phyloP scores from a whole-genome alignment of 1,140 invertebrate species.

The Cryptotermes secundus region DNA sequence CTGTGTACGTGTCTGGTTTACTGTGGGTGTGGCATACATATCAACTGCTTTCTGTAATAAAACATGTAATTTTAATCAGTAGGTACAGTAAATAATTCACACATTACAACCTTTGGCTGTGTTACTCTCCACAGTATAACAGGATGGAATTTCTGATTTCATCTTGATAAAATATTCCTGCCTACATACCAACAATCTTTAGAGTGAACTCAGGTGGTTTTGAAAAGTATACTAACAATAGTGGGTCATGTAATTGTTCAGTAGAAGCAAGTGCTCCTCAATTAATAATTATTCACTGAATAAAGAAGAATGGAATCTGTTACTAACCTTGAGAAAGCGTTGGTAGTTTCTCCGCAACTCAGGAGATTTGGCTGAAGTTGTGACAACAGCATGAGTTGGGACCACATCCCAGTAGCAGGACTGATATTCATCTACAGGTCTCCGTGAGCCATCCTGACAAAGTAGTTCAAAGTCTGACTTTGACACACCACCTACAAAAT shows the following conservation, averaged over 20 bases:
- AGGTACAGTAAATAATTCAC: not conserved
- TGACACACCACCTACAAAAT: constrained; percentile 53
- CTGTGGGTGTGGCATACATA: constrained; percentile 45
- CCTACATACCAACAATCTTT: too few species aligned
- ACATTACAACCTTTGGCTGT: too few species aligned
- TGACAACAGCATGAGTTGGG: constrained; percentile 84
- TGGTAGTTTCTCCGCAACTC: constrained; percentile 61
- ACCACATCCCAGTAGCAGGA: constrained; percentile 86
- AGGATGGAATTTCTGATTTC: too few species aligned
- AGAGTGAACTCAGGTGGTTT: too few species aligned
- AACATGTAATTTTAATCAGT: not conserved
- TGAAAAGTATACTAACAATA: too few species aligned
- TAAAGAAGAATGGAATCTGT: too few species aligned
- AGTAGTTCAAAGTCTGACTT: constrained; percentile 80
- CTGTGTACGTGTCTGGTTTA: too few species aligned
- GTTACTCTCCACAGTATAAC: too few species aligned
- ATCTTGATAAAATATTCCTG: too few species aligned
- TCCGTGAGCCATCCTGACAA: constrained; percentile 78
- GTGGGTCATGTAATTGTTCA: not conserved
- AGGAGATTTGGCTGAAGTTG: constrained; percentile 71
- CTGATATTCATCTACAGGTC: constrained; percentile 67
- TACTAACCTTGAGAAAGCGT: constrained; percentile 43
- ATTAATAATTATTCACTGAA: not conserved
- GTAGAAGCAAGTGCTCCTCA: not conserved
- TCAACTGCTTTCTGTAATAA: constrained; percentile 49